Evolutionary conservation across 1,140 invertebrate species (phyloP).

Genomic region (Aphelenchoides fujianensis): DNA sequence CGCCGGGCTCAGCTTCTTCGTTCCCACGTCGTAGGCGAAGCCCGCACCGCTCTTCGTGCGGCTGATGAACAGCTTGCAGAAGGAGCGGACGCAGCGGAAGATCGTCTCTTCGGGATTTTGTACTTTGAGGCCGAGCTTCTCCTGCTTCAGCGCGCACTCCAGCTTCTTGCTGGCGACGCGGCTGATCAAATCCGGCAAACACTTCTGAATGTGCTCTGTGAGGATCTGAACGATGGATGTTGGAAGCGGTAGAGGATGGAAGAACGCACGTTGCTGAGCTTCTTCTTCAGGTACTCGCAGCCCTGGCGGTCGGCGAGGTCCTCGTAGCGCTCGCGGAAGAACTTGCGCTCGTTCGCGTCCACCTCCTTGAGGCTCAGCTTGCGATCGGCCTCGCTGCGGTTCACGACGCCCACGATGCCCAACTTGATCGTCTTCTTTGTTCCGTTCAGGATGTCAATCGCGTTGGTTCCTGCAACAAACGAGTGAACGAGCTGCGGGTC

Average conservation of each 20-base stretch:
- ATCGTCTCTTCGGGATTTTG: not conserved
- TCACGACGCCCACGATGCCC: slow-evolving; percentile 93
- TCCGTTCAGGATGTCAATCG: slow-evolving; percentile 92
- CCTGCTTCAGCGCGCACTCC: not conserved
- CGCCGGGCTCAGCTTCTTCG: not conserved
- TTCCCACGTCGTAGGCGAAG: not conserved
- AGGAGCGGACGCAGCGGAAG: not conserved
- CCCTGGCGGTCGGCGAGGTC: slow-evolving; percentile 89
- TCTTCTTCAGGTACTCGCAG: slow-evolving; percentile 88
- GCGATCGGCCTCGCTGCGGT: slow-evolving; percentile 90
- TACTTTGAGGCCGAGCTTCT: not conserved
- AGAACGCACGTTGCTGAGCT: slow-evolving; percentile 69
- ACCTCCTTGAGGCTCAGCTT: slow-evolving; percentile 72
- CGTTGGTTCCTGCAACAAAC: slow-evolving; percentile 76
- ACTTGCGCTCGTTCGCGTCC: slow-evolving; percentile 64
- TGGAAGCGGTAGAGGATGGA: not conserved
- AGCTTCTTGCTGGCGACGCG: slow-evolving; percentile 22
- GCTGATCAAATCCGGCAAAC: slow-evolving; percentile 82
- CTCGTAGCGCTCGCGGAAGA: slow-evolving; percentile 90
- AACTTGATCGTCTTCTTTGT: slow-evolving; percentile 93
- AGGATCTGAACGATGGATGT: slow-evolving; percentile 73
- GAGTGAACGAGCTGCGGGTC: too few relatives aligned
- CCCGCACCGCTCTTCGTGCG: not conserved
- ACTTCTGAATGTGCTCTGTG: slow-evolving; percentile 99
- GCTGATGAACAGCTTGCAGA: not conserved